Evolutionary conservation across 37 sponge, comb jelly and placozoan genomes (phyloP).

Genomic region (Aplysina aerophoba): DNA sequence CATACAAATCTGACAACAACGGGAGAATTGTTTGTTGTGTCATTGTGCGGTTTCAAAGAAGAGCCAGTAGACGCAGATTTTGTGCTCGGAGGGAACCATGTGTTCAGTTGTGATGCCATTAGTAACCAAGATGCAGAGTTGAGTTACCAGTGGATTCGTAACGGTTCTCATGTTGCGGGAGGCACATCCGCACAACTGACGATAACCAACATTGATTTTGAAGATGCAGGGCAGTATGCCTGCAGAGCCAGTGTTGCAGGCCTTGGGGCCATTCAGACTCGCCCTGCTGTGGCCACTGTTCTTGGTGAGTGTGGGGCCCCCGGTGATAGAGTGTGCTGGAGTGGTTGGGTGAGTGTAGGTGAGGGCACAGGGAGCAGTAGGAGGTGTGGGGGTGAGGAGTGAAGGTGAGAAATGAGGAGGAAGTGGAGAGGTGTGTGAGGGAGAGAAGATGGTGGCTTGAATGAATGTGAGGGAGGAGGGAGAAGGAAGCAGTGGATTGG

Average conservation of each 20-base stretch:
- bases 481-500: no score
- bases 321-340: no score
- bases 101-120: conserved; percentile 22
- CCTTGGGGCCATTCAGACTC: conserved; percentile 55
- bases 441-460: no score
- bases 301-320: conserved; percentile 47
- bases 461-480: no score
- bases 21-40: background rate
- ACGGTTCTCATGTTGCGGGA: conserved; percentile 39
- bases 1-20: background rate
- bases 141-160: conserved; percentile 63
- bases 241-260: conserved; percentile 46
- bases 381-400: no score
- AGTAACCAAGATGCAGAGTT: conserved; percentile 12
- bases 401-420: background rate
- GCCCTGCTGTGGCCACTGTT: conserved; percentile 27
- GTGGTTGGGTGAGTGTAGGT: no score
- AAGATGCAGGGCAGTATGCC: conserved; percentile 64
- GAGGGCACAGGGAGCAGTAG: no score
- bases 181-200: background rate
- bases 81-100: conserved; percentile 6
- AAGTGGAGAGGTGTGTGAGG: no score
- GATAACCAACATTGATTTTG: conserved; percentile 24
- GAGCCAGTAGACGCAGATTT: background rate
- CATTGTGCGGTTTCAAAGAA: conserved; percentile 13